Conservation (phyloP, 2,797 vertebrate genomes). For the Hemitrygon akajei region DNA sequence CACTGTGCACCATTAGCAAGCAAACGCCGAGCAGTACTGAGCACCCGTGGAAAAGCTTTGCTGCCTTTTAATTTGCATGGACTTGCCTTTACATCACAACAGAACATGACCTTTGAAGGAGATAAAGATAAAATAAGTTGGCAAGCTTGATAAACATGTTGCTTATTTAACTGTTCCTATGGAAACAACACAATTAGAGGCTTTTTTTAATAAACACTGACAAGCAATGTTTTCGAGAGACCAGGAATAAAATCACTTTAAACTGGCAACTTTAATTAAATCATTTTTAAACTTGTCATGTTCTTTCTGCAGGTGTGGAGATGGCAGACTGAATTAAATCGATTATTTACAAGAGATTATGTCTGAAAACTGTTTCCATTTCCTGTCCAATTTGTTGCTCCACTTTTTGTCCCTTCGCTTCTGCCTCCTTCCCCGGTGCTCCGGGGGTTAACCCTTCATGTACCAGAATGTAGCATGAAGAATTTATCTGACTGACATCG, state of each 20-base stretch:
- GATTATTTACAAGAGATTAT: background rate
- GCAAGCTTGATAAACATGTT: background rate
- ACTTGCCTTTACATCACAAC: background rate
- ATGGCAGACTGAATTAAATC: background rate
- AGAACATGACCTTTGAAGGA: conserved; percentile 26
- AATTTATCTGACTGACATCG: background rate
- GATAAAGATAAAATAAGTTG: background rate
- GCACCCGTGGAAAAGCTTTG: background rate
- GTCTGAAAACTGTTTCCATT: background rate
- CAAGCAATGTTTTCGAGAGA: background rate
- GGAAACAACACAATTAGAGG: conserved; percentile 12
- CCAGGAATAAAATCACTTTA: background rate
- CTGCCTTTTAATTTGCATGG: background rate
- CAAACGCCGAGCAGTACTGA: background rate
- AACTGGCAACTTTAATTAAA: background rate
- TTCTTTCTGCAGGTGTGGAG: background rate
- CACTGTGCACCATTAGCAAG: background rate
- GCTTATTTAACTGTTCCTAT: background rate
- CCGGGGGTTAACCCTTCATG: background rate
- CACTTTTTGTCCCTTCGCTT: background rate
- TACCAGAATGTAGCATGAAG: background rate
- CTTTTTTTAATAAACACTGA: background rate
- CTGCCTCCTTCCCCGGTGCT: no score
- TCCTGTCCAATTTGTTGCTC: background rate
- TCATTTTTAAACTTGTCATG: background rate